phyloP scores from a whole-genome alignment of 2,888 invertebrate species.

The Choreutis nemorana region DNA sequence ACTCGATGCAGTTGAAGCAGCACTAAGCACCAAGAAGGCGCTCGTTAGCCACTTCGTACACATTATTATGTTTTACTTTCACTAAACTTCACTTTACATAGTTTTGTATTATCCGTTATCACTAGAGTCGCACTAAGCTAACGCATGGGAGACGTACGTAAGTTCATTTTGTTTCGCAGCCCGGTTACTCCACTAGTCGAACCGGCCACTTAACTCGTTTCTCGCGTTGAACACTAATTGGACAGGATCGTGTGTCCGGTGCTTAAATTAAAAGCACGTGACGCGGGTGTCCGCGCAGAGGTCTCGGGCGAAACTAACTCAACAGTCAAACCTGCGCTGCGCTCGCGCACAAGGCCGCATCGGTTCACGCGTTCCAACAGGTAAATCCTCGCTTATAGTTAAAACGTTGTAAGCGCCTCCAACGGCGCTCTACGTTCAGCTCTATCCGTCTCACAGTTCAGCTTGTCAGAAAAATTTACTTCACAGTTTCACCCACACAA shows the following conservation, averaged over 20 bases:
- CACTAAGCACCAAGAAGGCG: constrained; percentile 48
- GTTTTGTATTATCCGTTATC: constrained; percentile 41
- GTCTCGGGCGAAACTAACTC: constrained; percentile 61
- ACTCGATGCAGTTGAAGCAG: constrained; percentile 42
- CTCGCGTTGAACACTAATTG: constrained; percentile 63
- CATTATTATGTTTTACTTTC: constrained; percentile 40
- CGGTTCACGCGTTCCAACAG: constrained; percentile 70
- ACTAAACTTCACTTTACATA: constrained; percentile 55
- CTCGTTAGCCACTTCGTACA: constrained; percentile 45
- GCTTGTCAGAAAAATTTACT: constrained; percentile 59
- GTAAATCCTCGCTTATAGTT: constrained; percentile 43
- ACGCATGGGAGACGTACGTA: constrained; percentile 29
- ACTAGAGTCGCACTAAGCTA: constrained; percentile 44
- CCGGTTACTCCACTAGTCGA: constrained; percentile 41
- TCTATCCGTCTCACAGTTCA: constrained; percentile 31
- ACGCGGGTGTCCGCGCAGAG: constrained; percentile 51
- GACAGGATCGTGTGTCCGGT: constrained; percentile 49
- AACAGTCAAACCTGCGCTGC: constrained; percentile 54
- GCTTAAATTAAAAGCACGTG: constrained; percentile 29
- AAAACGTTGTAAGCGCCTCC: constrained; percentile 44
- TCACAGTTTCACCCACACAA: constrained; percentile 53
- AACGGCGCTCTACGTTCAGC: constrained; percentile 30
- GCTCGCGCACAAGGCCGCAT: constrained; percentile 69
- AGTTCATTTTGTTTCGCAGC: constrained; percentile 39
- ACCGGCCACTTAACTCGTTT: constrained; percentile 64